Evolutionary conservation across 2,888 invertebrate genomes (phyloP).

Genomic region (Eustalomyia histrio): DNA sequence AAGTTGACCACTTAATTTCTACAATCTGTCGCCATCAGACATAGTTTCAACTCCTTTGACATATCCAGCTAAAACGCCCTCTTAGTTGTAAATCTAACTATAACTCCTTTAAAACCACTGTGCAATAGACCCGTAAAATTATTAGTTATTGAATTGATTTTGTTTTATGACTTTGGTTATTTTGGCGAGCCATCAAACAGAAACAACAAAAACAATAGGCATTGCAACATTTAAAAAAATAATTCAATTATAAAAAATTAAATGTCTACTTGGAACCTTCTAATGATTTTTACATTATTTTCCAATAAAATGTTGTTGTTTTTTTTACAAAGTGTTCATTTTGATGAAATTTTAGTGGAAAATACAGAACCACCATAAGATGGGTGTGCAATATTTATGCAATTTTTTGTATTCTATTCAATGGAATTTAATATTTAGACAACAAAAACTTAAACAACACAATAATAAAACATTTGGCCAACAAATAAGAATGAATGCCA

Average conservation of each 20-base stretch:
- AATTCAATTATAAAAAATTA: slow-evolving; percentile 19
- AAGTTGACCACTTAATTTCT: too few species aligned
- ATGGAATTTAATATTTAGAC: slow-evolving; percentile 43
- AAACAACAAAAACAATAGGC: neutral
- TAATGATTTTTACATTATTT: neutral
- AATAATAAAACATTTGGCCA: slow-evolving; percentile 26
- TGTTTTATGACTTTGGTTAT: slow-evolving; percentile 1
- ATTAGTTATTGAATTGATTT: neutral
- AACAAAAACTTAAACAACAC: neutral
- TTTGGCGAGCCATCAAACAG: slow-evolving; percentile 13
- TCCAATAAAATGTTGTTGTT: too few species aligned
- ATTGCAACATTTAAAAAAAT: slow-evolving; percentile 25
- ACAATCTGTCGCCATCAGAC: too few species aligned
- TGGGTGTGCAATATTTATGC: slow-evolving; percentile 17
- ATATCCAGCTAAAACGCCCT: too few species aligned
- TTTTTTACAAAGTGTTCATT: neutral
- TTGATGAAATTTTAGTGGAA: neutral
- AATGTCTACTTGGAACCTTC: slow-evolving; percentile 6
- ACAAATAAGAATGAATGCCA: neutral
- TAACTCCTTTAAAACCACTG: too few species aligned
- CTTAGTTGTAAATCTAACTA: too few species aligned
- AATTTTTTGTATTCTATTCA: neutral
- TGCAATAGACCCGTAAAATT: neutral
- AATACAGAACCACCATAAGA: neutral
- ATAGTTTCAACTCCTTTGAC: too few species aligned